Evolutionary conservation across 2,113 vertebrate genomes (phyloP).

Genomic region (Nothoprocta perdicaria): DNA sequence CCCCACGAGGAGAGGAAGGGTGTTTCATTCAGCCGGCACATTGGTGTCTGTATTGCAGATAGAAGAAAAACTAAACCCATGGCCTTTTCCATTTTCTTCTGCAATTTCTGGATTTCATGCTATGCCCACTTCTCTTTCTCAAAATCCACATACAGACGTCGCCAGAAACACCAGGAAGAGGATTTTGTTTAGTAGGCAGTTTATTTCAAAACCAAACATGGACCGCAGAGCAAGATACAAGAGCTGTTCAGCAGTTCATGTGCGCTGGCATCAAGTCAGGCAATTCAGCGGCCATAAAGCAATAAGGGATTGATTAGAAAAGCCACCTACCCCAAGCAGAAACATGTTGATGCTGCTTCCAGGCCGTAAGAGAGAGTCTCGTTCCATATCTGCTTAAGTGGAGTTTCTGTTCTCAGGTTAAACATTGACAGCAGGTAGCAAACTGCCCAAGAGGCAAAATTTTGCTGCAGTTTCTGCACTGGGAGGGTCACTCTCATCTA

Average conservation of each 20-base stretch:
- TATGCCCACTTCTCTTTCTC: not conserved
- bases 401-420: not conserved
- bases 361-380: not conserved
- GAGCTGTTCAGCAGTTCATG: not conserved
- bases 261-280: not conserved
- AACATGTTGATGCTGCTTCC: not conserved
- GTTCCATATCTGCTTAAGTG: not conserved
- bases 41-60: accelerated
- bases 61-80: not conserved
- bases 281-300: constrained; percentile 37
- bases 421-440: not conserved
- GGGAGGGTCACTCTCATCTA: not conserved
- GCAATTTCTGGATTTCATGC: not conserved
- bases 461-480: not conserved
- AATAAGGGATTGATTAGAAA: constrained; percentile 49
- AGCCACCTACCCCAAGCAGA: not conserved
- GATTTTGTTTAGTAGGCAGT: constrained; percentile 16
- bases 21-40: not conserved
- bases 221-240: not conserved
- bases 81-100: not conserved
- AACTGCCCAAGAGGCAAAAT: not conserved
- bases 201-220: constrained; percentile 8
- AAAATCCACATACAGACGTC: not conserved
- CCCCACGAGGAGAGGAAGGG: not conserved
- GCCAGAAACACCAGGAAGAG: not conserved